Percentiles rank a stretch among this genome's conserved stretches.
These are phyloP conservation scores for Prionace glauca DNA, from an alignment of 2,797 vertebrate species.

Conservation along the genomic window DNA sequence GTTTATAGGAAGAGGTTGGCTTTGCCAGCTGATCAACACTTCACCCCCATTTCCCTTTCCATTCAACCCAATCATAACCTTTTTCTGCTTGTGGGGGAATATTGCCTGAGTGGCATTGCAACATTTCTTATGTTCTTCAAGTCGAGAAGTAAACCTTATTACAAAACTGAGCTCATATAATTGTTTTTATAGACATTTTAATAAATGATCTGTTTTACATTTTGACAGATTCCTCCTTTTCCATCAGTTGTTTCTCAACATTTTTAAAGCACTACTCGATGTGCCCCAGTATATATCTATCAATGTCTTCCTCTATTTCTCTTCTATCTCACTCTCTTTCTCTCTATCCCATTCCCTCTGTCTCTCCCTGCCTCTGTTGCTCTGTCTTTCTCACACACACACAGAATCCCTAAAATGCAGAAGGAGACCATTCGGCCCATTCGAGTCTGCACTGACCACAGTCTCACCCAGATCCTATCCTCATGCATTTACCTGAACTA, in stretches of 20 bases:
- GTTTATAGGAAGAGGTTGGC: too few species aligned
- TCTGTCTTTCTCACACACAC: too few species aligned
- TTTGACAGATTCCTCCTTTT: neutral
- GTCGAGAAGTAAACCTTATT: neutral
- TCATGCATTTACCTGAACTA: too few species aligned
- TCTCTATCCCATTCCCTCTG: neutral
- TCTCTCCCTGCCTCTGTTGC: too few species aligned
- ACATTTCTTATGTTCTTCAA: neutral
- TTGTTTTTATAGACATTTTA: neutral
- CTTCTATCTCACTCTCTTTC: neutral
- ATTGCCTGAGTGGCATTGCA: too few species aligned
- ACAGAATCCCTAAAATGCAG: too few species aligned
- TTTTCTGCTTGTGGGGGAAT: neutral
- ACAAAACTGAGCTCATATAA: neutral
- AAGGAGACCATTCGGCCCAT: too few species aligned
- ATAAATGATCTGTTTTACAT: neutral
- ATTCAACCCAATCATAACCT: neutral
- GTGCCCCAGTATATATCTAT: too few species aligned
- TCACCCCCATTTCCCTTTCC: neutral
- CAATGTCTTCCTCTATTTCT: too few species aligned
- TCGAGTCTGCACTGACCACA: too few species aligned
- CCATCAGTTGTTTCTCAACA: neutral
- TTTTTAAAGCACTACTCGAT: neutral
- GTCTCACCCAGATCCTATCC: too few species aligned
- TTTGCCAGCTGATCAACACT: neutral